Percentiles rank a stretch among this genome's conserved stretches.
Conservation (phyloP, 2,113 vertebrate genomes). For the Oryzias celebensis region DNA sequence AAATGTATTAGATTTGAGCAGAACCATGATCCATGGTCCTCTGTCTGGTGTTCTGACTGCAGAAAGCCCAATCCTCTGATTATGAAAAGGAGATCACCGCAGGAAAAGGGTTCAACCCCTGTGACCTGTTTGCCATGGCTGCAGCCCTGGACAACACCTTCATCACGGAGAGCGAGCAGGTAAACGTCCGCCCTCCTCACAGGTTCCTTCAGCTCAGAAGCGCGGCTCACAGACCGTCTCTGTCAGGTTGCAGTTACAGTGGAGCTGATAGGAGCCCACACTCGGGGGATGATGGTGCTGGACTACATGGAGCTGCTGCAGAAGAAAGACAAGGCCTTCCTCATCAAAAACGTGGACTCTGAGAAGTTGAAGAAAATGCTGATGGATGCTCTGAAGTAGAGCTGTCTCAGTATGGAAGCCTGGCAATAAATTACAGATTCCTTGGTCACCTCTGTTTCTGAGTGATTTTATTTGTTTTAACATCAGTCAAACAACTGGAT, state of each 20-base stretch:
- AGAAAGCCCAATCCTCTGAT: slow-evolving; percentile 20
- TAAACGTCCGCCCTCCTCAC: neutral
- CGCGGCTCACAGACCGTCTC: no score
- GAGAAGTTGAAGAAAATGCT: slow-evolving; percentile 71
- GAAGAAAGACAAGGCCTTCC: slow-evolving; percentile 65
- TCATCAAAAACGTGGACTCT: slow-evolving; percentile 72
- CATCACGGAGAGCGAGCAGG: slow-evolving; percentile 48
- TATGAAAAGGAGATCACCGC: slow-evolving; percentile 43
- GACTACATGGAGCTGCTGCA: slow-evolving; percentile 64
- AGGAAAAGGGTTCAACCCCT: slow-evolving; percentile 68
- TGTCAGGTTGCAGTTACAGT: slow-evolving; percentile 61
- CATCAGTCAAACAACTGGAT: no score
- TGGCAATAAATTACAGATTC: no score
- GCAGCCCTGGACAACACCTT: slow-evolving; percentile 70
- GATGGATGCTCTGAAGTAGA: slow-evolving; percentile 65
- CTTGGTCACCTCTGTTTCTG: no score
- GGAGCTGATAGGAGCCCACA: slow-evolving; percentile 65
- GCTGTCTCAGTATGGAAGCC: no score
- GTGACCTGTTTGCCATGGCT: slow-evolving; percentile 78
- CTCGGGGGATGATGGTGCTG: slow-evolving; percentile 77
- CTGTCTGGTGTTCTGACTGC: neutral
- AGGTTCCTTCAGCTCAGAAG: neutral
- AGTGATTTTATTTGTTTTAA: no score
- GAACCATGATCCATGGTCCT: no score
- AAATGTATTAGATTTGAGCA: no score